These are phyloP conservation scores for silkworm (Bombyx mori) DNA, from an alignment of 1,140 invertebrate genomes.

Conservation along the genomic window ASM3026992v2 NC_085107.1:4995501-4996000, in stretches of 20 bases:
- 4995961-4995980: conserved; percentile 51
- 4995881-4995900: conserved; percentile 74
- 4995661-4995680: conserved; percentile 46
- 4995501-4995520: conserved; percentile 7
- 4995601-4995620: conserved; percentile 81
- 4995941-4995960: conserved; percentile 48
- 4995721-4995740: conserved; percentile 74
- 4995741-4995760: conserved; percentile 76
- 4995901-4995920: conserved; percentile 54
- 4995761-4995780: conserved; percentile 74
- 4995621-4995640: conserved; percentile 75
- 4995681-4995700: conserved; percentile 55
- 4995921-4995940: conserved; percentile 52
- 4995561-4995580: conserved; percentile 6
- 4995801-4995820: conserved; percentile 81
- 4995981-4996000: conserved; percentile 65
- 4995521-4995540: conserved; percentile 20
- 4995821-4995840: conserved; percentile 79
- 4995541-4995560: conserved; percentile 23
- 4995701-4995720: conserved; percentile 74
- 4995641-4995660: conserved; percentile 72
- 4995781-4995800: conserved; percentile 68
- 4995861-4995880: conserved; percentile 90
- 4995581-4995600: conserved; percentile 52
- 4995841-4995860: conserved; percentile 84